phyloP scores from a whole-genome alignment of 35 echinoderm and acorn worm genomes.

The Apostichopus californicus region DNA sequence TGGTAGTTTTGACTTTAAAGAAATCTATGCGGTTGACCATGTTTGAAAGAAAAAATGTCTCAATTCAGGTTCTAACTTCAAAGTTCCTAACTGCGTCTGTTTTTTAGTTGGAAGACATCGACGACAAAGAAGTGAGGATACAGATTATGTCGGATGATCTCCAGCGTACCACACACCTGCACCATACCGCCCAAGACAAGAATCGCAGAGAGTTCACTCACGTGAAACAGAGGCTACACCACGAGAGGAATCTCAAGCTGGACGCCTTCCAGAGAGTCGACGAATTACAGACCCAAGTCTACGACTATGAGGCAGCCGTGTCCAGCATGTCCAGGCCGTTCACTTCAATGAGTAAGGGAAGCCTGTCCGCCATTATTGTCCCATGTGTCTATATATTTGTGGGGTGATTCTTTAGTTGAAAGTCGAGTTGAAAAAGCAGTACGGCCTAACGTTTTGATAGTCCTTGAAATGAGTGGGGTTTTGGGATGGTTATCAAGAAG shows the following conservation, averaged over 20 bases:
- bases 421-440: no score
- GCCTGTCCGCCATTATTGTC: not conserved
- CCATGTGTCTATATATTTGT: no score
- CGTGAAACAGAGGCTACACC: conserved; percentile 65
- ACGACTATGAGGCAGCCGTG: conserved; percentile 91
- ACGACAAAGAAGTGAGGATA: conserved; percentile 81
- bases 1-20: not conserved
- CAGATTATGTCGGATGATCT: conserved; percentile 75
- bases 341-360: conserved; percentile 83
- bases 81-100: not conserved
- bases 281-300: conserved; percentile 97
- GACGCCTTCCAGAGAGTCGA: conserved; percentile 93
- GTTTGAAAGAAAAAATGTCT: not conserved
- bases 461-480: no score
- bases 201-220: conserved; percentile 66
- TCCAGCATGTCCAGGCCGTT: conserved; percentile 82
- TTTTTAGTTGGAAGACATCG: conserved; percentile 69
- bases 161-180: conserved; percentile 68
- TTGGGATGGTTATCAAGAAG: no score
- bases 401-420: no score
- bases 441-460: no score
- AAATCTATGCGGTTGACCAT: not conserved
- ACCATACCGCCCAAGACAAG: conserved; percentile 89
- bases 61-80: not conserved
- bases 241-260: conserved; percentile 88